Percentiles rank a stretch among this genome's conserved stretches.
Conservation (phyloP, 2,113 vertebrate species). For the Petroica traversi region DNA sequence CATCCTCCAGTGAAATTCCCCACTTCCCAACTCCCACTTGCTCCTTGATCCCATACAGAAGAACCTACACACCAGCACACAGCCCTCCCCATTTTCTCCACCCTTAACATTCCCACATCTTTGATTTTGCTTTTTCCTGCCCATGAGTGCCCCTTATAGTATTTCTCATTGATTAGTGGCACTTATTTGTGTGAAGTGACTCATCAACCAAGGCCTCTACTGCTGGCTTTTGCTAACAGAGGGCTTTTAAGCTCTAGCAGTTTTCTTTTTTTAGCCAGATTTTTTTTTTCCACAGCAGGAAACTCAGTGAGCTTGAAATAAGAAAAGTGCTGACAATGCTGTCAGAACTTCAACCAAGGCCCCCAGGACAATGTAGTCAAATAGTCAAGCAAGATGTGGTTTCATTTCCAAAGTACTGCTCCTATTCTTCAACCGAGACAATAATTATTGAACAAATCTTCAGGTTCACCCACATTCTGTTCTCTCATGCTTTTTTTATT, state of each 20-base stretch:
- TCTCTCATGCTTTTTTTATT: neutral
- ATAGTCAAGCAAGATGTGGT: neutral
- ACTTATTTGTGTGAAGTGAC: conserved; percentile 45
- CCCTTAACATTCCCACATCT: neutral
- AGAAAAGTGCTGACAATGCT: conserved; percentile 26
- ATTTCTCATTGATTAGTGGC: conserved; percentile 43
- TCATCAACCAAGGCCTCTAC: neutral
- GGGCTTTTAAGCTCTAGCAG: conserved; percentile 49
- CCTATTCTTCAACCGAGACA: neutral
- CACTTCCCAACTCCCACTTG: neutral
- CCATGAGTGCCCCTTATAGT: neutral
- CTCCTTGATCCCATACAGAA: neutral
- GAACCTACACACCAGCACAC: neutral
- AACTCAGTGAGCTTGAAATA: neutral
- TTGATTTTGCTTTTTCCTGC: neutral
- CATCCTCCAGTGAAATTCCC: neutral
- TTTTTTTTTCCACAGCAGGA: conserved; percentile 25
- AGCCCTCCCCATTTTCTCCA: neutral
- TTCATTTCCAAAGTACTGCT: neutral
- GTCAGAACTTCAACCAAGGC: conserved; percentile 40
- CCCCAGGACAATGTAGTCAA: conserved; percentile 14
- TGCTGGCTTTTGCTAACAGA: conserved; percentile 34
- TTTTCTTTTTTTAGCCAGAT: conserved; percentile 51
- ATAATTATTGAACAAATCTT: conserved; percentile 4
- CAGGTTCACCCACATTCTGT: conserved; percentile 10